These are phyloP conservation scores for Lontra canadensis DNA, from an alignment of 2,113 vertebrate genomes.

Conservation along the genomic window DNA sequence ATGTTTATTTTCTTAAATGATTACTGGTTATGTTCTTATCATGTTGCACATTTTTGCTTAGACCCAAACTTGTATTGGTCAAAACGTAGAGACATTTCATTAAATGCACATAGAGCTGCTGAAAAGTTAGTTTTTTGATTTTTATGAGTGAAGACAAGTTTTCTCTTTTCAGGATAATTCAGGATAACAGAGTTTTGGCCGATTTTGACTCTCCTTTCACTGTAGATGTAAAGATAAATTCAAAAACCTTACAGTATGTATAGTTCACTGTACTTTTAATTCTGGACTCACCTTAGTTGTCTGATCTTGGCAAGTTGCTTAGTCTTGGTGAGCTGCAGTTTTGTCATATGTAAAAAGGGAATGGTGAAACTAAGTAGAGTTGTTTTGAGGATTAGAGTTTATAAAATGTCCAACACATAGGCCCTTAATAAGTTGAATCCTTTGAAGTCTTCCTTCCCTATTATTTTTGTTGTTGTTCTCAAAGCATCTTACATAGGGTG, in stretches of 20 bases:
- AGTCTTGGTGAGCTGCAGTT: neutral
- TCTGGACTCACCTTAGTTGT: neutral
- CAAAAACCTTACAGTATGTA: neutral
- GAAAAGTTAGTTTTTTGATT: neutral
- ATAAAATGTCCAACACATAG: neutral
- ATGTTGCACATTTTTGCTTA: neutral
- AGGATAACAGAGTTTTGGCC: neutral
- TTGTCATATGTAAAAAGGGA: slow-evolving; percentile 18
- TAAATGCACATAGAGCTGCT: neutral
- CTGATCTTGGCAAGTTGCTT: neutral
- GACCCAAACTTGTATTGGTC: neutral
- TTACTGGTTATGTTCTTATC: neutral
- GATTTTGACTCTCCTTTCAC: neutral
- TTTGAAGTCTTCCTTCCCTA: neutral
- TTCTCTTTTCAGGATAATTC: slow-evolving; percentile 4
- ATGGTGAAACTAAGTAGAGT: neutral
- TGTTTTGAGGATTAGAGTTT: neutral
- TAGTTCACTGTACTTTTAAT: neutral
- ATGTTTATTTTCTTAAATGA: neutral
- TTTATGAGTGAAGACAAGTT: neutral
- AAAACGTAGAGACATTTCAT: neutral
- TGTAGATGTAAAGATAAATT: neutral
- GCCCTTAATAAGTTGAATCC: neutral
- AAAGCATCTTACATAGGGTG: neutral
- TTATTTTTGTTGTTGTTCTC: neutral